Conservation (phyloP, 2,888 invertebrate species). For the Drosophila heteroneura region DNA sequence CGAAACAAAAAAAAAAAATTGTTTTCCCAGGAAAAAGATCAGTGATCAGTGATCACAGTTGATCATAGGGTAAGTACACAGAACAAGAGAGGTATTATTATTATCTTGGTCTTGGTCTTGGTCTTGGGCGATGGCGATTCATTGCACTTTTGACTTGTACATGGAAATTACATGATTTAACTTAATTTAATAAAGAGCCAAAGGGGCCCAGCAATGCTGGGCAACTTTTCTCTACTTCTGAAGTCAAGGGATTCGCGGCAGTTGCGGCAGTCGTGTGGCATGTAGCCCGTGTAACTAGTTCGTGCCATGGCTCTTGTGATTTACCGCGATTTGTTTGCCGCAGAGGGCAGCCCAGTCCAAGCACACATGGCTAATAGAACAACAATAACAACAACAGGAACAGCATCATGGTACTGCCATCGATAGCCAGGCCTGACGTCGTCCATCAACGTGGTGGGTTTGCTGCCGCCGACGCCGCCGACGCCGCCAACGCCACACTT, state of each 20-base stretch:
- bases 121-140: constrained; percentile 56
- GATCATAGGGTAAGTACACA: constrained; percentile 56
- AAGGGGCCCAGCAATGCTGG: constrained; percentile 55
- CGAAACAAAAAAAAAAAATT: constrained; percentile 27
- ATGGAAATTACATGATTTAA: constrained; percentile 80
- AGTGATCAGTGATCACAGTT: constrained; percentile 51
- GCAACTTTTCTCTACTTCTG: not conserved
- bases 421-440: constrained; percentile 46
- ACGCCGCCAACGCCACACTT: constrained; percentile 72
- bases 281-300: constrained; percentile 35
- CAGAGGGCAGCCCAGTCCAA: constrained; percentile 27
- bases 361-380: constrained; percentile 43
- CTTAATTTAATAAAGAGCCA: constrained; percentile 81
- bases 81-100: constrained; percentile 23
- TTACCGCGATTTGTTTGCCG: constrained; percentile 66
- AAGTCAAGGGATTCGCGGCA: not conserved
- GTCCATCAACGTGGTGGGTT: constrained; percentile 77
- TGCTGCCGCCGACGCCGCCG: constrained; percentile 6
- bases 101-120: constrained; percentile 45
- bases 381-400: constrained; percentile 15
- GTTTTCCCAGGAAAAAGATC: constrained; percentile 64
- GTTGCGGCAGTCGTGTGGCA: constrained; percentile 24
- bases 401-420: constrained; percentile 20
- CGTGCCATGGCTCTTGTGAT: constrained; percentile 76
- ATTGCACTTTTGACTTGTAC: constrained; percentile 81